Evolutionary conservation across 1,140 invertebrate species (phyloP).

Genomic region (Oppia nitens): DNA sequence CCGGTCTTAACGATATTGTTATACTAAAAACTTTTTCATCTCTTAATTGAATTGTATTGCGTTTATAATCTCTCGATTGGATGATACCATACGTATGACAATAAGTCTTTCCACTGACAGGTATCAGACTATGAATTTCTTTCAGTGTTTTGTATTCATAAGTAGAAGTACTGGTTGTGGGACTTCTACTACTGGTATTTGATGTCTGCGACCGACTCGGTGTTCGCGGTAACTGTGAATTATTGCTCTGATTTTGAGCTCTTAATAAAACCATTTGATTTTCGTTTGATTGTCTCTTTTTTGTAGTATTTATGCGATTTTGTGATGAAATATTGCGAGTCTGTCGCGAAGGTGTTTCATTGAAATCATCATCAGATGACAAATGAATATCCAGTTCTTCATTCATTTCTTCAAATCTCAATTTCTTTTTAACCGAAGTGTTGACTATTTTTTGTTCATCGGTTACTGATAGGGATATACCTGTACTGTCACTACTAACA

Average conservation of each 20-base stretch:
- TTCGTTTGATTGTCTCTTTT: neutral
- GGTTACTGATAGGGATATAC: neutral
- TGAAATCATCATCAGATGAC: neutral
- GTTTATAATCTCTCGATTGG: neutral
- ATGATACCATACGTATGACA: neutral
- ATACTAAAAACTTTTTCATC: neutral
- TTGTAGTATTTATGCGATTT: too few relatives aligned
- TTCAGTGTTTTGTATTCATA: neutral
- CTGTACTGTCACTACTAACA: neutral
- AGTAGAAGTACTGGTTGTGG: neutral
- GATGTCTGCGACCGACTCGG: neutral
- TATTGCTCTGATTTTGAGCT: too few relatives aligned
- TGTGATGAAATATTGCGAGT: neutral
- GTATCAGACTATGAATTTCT: neutral
- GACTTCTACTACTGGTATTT: neutral
- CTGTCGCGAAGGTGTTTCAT: neutral
- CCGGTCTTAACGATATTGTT: neutral
- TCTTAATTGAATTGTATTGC: neutral
- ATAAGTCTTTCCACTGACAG: neutral
- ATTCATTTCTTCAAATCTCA: neutral
- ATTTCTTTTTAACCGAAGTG: neutral
- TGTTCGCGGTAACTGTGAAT: too few relatives aligned
- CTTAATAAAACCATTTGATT: neutral
- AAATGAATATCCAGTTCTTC: neutral
- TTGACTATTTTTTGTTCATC: neutral